Evolutionary conservation across 2,797 vertebrate genomes (phyloP).

Genomic region (Acanthurus lineatus): DNA sequence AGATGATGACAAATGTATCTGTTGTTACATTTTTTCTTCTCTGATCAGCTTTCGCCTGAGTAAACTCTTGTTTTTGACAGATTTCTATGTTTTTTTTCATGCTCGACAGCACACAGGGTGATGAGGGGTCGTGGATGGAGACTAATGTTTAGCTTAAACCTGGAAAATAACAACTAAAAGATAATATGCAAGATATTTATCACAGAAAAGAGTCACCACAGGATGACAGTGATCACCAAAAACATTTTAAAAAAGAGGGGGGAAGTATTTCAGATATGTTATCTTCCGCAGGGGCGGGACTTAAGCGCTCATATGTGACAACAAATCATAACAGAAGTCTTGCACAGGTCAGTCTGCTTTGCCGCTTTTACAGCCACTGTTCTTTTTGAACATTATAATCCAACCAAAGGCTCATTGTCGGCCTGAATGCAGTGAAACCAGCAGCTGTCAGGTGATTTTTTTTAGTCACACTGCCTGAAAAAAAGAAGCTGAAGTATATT

Average conservation of each 20-base stretch:
- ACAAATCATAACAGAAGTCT: not conserved
- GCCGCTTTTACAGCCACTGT: not conserved
- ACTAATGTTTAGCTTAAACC: not conserved
- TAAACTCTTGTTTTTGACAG: not conserved
- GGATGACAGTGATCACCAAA: conserved; percentile 5
- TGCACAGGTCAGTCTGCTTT: not conserved
- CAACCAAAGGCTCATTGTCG: not conserved
- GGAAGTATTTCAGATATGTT: conserved; percentile 58
- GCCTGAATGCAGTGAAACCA: not conserved
- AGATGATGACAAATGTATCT: not conserved
- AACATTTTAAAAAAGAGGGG: conserved; percentile 21
- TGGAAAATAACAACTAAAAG: conserved; percentile 2
- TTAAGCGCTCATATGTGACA: conserved; percentile 16
- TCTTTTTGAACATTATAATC: not conserved
- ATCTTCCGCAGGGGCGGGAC: conserved; percentile 26
- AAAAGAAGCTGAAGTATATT: not conserved
- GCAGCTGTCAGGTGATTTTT: conserved; percentile 17
- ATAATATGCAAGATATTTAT: not conserved
- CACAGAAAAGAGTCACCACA: not conserved
- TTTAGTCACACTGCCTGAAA: conserved; percentile 29
- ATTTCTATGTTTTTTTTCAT: not conserved
- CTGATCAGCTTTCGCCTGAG: not conserved
- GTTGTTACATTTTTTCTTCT: not conserved
- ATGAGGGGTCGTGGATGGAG: not conserved
- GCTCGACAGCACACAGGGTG: not conserved